Base-by-base conservation (phyloP, 1,140 invertebrate species). In the Cheumatopsyche charites region DNA sequence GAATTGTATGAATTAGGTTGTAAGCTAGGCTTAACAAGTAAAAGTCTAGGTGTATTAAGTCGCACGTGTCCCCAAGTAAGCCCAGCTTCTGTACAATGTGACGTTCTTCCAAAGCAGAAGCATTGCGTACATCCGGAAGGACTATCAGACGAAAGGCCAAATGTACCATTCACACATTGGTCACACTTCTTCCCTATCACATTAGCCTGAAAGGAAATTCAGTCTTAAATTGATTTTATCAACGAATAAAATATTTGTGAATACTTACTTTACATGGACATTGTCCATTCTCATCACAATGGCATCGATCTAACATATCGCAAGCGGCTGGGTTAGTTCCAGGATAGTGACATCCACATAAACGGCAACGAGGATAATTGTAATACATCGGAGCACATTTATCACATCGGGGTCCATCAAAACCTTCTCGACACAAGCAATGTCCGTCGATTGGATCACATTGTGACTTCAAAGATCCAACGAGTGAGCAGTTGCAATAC, bases 51-150 rank as follows among this genome's bases (percentile, higher is more conserved):
- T 47, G 86, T 82, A 61, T 87, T 78, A 26, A 90, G 84, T 73
- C 89, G 86, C 47, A 92, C 82, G 77, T 92, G 89, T 2, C 90
- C 90, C 88, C 94, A 92, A 13, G 90, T 89, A 43, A 93, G 88
- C 17, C 87, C 86, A 5, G 93, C 91, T 79, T 94, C 91, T 43
- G 87, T 86, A 79, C 95, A 97, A 42, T 87, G 82, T 0, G 87
- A 87, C 9, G 91, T 90, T 77, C 93, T 86, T 0, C 91, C 92
- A 78, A 96, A 97, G 82, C 95, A 97, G 83, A 95, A 97, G 80
- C 95, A 96, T 71, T 91, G 87, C 0, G 91, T 94, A 79, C 95
- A 97, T 3, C 94, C 95, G 68, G 87, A 87, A 0, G 89, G 86
- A 81, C 93, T 94, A 4, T 89, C 84, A 0, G 80, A 78, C 0